These are phyloP conservation scores for Triplophysa bombifrons DNA, from an alignment of 2,797 vertebrate species.

Conservation along the genomic window DNA sequence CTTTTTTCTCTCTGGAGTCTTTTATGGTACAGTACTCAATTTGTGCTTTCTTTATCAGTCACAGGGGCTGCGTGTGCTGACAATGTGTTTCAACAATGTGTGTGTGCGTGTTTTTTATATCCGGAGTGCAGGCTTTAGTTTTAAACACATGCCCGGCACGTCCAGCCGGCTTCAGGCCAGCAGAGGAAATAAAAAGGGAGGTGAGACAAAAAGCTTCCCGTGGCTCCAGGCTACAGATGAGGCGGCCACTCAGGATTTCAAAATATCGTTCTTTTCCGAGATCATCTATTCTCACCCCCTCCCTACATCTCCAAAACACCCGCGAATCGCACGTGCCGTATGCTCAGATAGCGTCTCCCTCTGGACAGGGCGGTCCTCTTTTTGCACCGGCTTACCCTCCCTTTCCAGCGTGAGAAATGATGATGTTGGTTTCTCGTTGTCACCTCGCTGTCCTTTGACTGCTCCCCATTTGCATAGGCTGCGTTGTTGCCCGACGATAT, in stretches of 20 bases:
- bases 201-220: conserved; percentile 77
- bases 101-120: conserved; percentile 1
- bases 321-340: conserved; percentile 12
- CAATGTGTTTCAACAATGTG: conserved; percentile 29
- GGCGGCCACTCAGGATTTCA: conserved; percentile 75
- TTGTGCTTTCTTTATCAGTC: conserved; percentile 41
- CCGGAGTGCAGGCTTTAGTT: conserved; percentile 34
- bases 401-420: conserved; percentile 50
- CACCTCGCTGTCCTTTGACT: conserved; percentile 68
- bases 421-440: conserved; percentile 72
- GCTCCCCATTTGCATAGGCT: conserved; percentile 76
- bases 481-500: conserved; percentile 72
- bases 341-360: conserved; percentile 31
- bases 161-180: conserved; percentile 57
- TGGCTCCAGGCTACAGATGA: conserved; percentile 76
- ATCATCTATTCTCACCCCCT: conserved; percentile 60
- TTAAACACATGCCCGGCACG: conserved; percentile 43
- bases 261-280: conserved; percentile 74
- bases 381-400: conserved; percentile 27
- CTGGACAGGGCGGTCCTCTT: conserved; percentile 18
- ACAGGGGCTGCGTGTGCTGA: conserved; percentile 19
- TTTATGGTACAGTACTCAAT: conserved; percentile 47
- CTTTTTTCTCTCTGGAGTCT: conserved; percentile 55
- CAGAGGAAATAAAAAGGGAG: conserved; percentile 79
- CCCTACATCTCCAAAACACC: conserved; percentile 23